Percentiles rank a stretch among this genome's conserved stretches.
These are phyloP conservation scores for Danaus melanippus DNA, from an alignment of 1,140 invertebrate genomes.

Conservation along the genomic window DNA sequence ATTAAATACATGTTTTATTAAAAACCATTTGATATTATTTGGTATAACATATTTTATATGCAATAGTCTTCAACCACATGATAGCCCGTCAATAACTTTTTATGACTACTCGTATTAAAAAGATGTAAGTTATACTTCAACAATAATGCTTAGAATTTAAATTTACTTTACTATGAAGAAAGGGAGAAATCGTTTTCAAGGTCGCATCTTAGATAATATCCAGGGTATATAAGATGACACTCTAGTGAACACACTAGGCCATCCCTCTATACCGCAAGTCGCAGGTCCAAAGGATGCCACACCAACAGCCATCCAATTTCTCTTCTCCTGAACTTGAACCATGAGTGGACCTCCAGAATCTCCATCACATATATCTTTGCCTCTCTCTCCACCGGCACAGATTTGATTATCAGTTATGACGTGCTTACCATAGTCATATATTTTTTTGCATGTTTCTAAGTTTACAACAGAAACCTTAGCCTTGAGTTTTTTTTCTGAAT, in stretches of 20 bases:
- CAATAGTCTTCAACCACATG: too few relatives aligned
- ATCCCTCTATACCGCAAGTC: constrained; percentile 78
- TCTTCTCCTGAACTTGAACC: constrained; percentile 45
- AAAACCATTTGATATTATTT: too few relatives aligned
- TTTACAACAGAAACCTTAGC: constrained; percentile 66
- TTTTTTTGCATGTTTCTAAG: constrained; percentile 44
- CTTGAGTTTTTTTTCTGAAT: constrained; percentile 72
- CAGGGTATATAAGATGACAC: constrained; percentile 79
- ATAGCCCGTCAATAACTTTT: too few relatives aligned
- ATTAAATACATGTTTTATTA: too few relatives aligned
- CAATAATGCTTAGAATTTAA: too few relatives aligned
- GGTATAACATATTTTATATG: too few relatives aligned
- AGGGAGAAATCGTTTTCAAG: constrained; percentile 3
- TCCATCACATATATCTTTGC: constrained; percentile 75
- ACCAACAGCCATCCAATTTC: constrained; percentile 72
- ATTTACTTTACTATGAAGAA: background rate
- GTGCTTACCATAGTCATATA: constrained; percentile 57
- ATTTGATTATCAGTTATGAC: constrained; percentile 66
- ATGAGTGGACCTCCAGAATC: constrained; percentile 80
- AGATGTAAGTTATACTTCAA: too few relatives aligned
- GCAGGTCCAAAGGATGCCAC: constrained; percentile 84
- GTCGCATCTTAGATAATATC: constrained; percentile 68
- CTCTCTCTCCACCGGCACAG: constrained; percentile 76
- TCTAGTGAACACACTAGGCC: constrained; percentile 84
- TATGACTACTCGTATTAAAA: too few relatives aligned